phyloP scores from a whole-genome alignment of 2,888 invertebrate species.

The Cheilosia pagana region DNA sequence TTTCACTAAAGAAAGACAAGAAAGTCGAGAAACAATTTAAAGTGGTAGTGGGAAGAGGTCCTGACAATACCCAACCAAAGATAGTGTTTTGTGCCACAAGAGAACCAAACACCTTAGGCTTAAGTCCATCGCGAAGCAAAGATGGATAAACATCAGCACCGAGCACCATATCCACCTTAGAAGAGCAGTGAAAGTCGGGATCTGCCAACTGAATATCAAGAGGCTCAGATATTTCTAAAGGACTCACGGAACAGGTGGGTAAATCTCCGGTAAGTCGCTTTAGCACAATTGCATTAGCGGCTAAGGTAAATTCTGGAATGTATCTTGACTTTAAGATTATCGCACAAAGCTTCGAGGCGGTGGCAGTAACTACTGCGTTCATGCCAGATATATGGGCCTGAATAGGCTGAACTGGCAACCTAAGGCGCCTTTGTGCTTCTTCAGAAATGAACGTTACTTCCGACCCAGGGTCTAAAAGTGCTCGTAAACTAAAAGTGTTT shows the following conservation, averaged over 20 bases:
- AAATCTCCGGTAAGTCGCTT: too few relatives aligned
- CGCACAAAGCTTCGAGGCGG: neutral
- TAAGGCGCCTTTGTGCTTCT: neutral
- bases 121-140: neutral
- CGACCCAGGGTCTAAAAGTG: neutral
- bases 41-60: neutral
- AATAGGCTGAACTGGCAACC: neutral
- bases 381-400: too few relatives aligned
- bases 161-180: constrained; percentile 8
- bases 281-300: too few relatives aligned
- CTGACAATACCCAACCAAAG: constrained; percentile 23
- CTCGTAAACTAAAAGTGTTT: neutral
- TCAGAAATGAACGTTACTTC: constrained; percentile 1
- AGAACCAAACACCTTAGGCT: neutral
- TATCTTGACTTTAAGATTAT: neutral
- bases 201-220: constrained; percentile 4
- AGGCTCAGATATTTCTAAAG: neutral
- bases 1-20: neutral
- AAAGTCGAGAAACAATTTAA: neutral
- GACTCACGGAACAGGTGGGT: neutral
- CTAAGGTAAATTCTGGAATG: neutral
- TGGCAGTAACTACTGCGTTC: neutral
- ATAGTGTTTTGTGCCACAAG: constrained; percentile 11
- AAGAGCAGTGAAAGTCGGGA: neutral
- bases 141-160: constrained; percentile 10